Evolutionary conservation across 1,140 invertebrate species (phyloP), one percentile per base, ranked within the genome.

Genomic region (Cardiocondyla obscurior): DNA sequence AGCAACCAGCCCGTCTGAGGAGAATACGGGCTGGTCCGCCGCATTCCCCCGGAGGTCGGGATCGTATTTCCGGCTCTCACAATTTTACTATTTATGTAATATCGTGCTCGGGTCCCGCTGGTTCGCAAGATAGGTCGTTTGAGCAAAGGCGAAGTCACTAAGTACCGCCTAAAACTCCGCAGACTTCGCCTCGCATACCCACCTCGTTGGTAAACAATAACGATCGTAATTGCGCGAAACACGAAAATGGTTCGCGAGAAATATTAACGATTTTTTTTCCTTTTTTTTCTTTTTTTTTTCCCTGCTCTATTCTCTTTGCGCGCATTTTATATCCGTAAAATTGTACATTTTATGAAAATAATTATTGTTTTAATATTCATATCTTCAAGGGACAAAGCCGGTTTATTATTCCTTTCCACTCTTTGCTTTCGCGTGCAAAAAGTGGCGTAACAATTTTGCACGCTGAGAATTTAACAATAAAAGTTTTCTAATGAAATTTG

Each of bases 1-100:
- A 76, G 49, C 46, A 58, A 30, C 69, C 36, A 60, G 42, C 33
- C 14, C 19, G 42, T 39, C 42, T 73, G 33, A 74, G 36, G 58
- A 51, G 25, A 81, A 77, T 16, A 39, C n/a, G 33, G 28, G 44
- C 44, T 25, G 39, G 33, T 65, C 49, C 36, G 33, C 58, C 57
- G 46, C 72, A 83, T 83, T 65, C 39, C 72, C 44, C 64, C 12
- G 36, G 72, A 53, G 79, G 49, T 42, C 44, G 42, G 12, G 39
- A 76, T 83, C 73, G 46, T 76, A 83, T 83, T 83, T 83, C 81
- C 72, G 57, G 69, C 81, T 64, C 22, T 83, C 72, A 49, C 44
- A 76, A 83, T 83, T 83, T 77, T 77, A 74, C 46, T 76, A 62
- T 77, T 83, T 73, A 60, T 83, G 72, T 36, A 60, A 76, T 60